Evolutionary conservation across 1,140 invertebrate genomes (phyloP), one percentile per base, ranked within the genome.

Genomic region (Aphaenogaster rudis): DNA sequence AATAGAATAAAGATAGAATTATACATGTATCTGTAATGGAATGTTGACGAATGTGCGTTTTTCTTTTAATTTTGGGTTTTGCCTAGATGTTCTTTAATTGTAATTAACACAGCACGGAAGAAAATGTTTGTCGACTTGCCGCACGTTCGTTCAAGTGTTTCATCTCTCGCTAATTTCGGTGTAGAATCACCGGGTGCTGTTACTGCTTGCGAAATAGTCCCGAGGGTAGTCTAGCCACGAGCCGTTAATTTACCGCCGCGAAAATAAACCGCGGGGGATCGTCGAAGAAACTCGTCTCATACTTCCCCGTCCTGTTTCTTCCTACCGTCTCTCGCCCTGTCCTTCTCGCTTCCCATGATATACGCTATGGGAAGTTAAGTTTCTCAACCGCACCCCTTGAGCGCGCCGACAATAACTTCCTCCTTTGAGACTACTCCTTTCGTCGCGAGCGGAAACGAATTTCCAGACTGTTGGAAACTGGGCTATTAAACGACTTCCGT

Each of bases 211-310:
- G 86, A 88, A 88, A 86, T 69, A 61, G 86, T 80, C 71, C 52
- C 80, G 54, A 9, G 79, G 76, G 78, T 86, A 71, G 79, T 64
- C 87, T 59, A 77, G 76, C 84, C 86, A 67, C 57, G 88, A 91
- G 91, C 92, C 90, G 87, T 91, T 90, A 92, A 92, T 92, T 92
- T 92, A 91, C 90, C 89, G 80, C 87, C 72, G 69, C 86, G 86
- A 92, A 91, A 92, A 88, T 92, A 88, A 92, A 91, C 90, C 90
- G 78, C 78, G 54, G 61, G 67, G 67, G 90, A 91, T 88, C 78
- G 54, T 59, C 50, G 85, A 82, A 82, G 90, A 91, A 91, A 86
- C 88, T 92, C 71, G 78, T 86, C 78, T 84, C 79, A 74, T 78
- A 69, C 74, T 72, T 61, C 79, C 67, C 50, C 81, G n/a, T 59